Base-by-base conservation (phyloP, 2,888 invertebrate genomes). In the Phrixothrix hirtus region DNA sequence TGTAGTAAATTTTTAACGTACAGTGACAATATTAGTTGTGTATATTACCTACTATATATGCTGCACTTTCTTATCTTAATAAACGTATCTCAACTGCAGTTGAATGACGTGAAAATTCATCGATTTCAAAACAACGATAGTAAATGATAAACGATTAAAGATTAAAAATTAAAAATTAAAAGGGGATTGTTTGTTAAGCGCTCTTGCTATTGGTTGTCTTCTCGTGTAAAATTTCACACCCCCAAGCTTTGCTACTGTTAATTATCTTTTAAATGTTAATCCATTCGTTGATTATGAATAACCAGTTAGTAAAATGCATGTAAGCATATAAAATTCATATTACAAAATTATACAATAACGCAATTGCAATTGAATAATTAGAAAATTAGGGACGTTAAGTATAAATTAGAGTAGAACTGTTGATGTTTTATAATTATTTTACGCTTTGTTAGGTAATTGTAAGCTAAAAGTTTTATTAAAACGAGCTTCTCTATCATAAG, bases 1-100 rank as follows among this genome's bases (percentile, higher is more conserved):
- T 16, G 41, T 43, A 43, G 52, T 48, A 48, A 41, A 48, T 34
- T 15, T 52, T 47, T 53, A 53, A 47, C 26, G 53, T 53, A 53
- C 47, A 47, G 47, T 53, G 53, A 53, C 53, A 53, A 53, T 53
- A 53, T 53, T 53, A 32, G 43, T 53, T 53, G 43, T 47, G 48
- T 47, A 53, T 45, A 52, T 30, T 47, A 53, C 30, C 31, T 48
- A 48, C 10, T 34, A 37, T 38, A 31, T 46, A 49, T 49, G 32
- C 12, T 39, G 39, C 39, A 48, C 46, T 47, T 45, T 51, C 38
- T 51, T 51, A 41, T 39, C 41, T 45, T 39, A 25, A 21, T 25
- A 11, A 14, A 35, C 35, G 30, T 47, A 26, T 46, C 39, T 46
- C 42, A 41, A 41, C 36, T 41, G 14, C 29, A 32, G 48, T 30